phyloP scores from a whole-genome alignment of 2,797 vertebrate genomes.

The Acanthiza pusilla region DNA sequence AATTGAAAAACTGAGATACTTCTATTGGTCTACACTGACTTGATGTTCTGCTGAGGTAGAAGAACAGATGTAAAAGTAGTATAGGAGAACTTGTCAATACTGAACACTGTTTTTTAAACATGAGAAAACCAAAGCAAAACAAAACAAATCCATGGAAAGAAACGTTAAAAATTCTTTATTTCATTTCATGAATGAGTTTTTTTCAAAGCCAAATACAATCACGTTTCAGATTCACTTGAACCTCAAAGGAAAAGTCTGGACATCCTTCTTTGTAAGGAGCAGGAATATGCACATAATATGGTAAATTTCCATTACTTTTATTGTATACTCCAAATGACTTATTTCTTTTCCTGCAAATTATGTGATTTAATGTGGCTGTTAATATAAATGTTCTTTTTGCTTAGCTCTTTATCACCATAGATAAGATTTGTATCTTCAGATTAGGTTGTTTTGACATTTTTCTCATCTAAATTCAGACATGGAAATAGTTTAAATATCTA shows the following conservation, averaged over 20 bases:
- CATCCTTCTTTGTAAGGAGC: not conserved
- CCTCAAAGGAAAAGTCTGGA: not conserved
- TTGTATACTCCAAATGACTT: not conserved
- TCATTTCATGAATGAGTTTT: not conserved
- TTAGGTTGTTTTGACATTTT: not conserved
- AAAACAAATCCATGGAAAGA: not conserved
- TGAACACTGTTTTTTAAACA: not conserved
- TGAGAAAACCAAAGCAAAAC: not conserved
- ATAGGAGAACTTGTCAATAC: not conserved
- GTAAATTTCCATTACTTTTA: not conserved
- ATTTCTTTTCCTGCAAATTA: not conserved
- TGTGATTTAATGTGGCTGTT: not conserved
- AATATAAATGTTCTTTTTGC: not conserved
- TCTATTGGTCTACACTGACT: not conserved
- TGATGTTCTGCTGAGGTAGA: not conserved
- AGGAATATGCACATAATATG: not conserved
- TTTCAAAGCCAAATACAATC: not conserved
- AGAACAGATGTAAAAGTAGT: not conserved
- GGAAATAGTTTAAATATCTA: not conserved
- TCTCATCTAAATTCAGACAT: not conserved
- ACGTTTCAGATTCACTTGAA: not conserved
- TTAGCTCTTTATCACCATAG: not conserved
- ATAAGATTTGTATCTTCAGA: not conserved
- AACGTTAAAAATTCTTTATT: not conserved
- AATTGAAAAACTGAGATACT: not conserved